Base-by-base conservation (phyloP, 2,888 invertebrate genomes). In the Smittia sp. region DNA sequence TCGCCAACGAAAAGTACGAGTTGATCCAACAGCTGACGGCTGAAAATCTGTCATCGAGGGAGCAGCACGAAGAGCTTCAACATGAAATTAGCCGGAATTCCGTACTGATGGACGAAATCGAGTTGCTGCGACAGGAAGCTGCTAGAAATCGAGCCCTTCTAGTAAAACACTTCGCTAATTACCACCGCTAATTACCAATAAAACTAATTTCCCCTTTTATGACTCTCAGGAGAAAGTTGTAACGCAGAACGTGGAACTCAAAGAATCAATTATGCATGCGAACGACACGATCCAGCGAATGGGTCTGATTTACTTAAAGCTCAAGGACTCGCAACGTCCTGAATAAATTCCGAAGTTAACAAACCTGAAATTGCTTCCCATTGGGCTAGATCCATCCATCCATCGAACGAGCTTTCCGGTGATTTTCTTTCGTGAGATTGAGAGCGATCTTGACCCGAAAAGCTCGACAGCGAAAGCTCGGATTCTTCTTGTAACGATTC, bases 1-100 rank as follows among this genome's bases (percentile, higher is more conserved):
- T 81, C 69, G 78, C 81, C 38, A 76, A 77, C 1, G 81, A 80
- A 38, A 81, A 81, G 74, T 79, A 79, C 74, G 76, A 78, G 27
- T 76, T 81, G 25, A 70, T 80, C 1, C 75, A 75, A 41, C 80
- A 81, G 74, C 76, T 81, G 76, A 77, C 78, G 54, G 76, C 77
- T 24, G 65, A 79, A 20, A 79, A 79, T 20, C 75, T 76, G 11
- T 75, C 76, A 13, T 80, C 80, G 63, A 74, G 76, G 4, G 77
- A 79, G 15, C 74, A 81, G 3, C 77, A 78, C 41, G 75, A 75
- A 0, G 79, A 80, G 70, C 78, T 78, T 25, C 76, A 77, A 15
- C 76, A 78, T 13, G 81, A 81, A 62, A 77, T 13, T 32, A 9
- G 32, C 32, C 4, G 6, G 15, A 27, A 58, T 32, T 20, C 41